phyloP scores from a whole-genome alignment of 2,797 vertebrate species.

The Poecile montanus region DNA sequence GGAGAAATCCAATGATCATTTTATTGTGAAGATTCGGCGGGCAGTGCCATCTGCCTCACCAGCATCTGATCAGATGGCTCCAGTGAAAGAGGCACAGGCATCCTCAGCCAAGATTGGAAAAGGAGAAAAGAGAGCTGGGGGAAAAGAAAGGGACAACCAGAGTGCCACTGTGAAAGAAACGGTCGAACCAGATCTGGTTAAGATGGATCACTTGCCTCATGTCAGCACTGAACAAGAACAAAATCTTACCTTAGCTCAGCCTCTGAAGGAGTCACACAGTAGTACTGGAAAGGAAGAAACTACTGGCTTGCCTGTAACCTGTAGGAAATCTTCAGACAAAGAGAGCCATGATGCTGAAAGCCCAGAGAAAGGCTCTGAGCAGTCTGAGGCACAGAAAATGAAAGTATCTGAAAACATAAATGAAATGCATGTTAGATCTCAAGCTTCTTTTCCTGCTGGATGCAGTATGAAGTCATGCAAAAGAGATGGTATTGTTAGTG shows the following conservation, averaged over 20 bases:
- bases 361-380: slow-evolving; percentile 31
- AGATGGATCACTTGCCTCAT: neutral
- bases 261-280: neutral
- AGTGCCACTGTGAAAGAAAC: neutral
- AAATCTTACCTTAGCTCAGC: neutral
- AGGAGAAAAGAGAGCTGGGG: neutral
- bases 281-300: neutral
- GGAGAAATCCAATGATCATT: slow-evolving; percentile 96
- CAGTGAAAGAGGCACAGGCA: slow-evolving; percentile 1
- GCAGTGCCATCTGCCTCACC: slow-evolving; percentile 67
- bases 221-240: slow-evolving; percentile 20
- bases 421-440: neutral
- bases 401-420: slow-evolving; percentile 26
- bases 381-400: slow-evolving; percentile 39
- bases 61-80: slow-evolving; percentile 23
- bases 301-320: neutral
- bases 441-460: neutral
- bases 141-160: slow-evolving; percentile 32
- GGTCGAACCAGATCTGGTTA: neutral
- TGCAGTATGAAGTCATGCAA: slow-evolving; percentile 23
- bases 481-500: slow-evolving; percentile 47
- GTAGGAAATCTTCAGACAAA: slow-evolving; percentile 41
- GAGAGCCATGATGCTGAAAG: neutral
- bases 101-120: slow-evolving; percentile 35
- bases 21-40: slow-evolving; percentile 94